These are phyloP conservation scores for Anomalospiza imberbis DNA, from an alignment of 2,797 vertebrate genomes.

Conservation along the genomic window DNA sequence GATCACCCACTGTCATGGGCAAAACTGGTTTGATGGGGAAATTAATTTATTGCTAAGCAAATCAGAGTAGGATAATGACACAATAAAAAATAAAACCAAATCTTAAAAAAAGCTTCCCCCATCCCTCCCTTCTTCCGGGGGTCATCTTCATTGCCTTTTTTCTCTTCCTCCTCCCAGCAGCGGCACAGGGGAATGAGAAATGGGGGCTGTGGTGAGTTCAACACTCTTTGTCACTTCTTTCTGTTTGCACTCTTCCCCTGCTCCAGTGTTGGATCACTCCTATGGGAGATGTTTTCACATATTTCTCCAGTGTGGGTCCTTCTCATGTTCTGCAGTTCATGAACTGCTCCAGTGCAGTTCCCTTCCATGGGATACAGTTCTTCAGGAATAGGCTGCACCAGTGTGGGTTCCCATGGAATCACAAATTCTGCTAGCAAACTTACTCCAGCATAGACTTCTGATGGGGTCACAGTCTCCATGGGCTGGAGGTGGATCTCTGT, in stretches of 20 bases:
- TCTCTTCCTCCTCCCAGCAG: background rate
- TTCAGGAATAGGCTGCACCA: background rate
- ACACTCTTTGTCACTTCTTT: background rate
- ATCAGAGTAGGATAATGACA: background rate
- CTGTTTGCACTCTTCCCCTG: background rate
- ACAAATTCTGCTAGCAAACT: background rate
- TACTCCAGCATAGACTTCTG: accelerated
- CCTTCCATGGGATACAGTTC: background rate
- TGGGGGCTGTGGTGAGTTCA: background rate
- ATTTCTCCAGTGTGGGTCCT: background rate
- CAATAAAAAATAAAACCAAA: background rate
- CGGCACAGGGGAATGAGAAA: accelerated
- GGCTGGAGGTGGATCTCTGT: background rate
- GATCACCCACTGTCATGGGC: background rate
- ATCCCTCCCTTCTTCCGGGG: background rate
- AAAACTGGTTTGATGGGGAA: background rate
- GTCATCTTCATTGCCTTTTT: background rate
- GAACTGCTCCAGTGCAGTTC: accelerated
- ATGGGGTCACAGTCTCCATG: accelerated
- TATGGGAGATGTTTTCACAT: background rate
- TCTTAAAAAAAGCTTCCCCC: background rate
- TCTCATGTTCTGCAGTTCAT: background rate
- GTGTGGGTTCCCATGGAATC: accelerated
- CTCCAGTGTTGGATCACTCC: background rate
- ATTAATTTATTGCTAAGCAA: background rate